These are phyloP conservation scores for Premnoplex brunnescens DNA, from an alignment of 2,797 vertebrate species.

Conservation along the genomic window DNA sequence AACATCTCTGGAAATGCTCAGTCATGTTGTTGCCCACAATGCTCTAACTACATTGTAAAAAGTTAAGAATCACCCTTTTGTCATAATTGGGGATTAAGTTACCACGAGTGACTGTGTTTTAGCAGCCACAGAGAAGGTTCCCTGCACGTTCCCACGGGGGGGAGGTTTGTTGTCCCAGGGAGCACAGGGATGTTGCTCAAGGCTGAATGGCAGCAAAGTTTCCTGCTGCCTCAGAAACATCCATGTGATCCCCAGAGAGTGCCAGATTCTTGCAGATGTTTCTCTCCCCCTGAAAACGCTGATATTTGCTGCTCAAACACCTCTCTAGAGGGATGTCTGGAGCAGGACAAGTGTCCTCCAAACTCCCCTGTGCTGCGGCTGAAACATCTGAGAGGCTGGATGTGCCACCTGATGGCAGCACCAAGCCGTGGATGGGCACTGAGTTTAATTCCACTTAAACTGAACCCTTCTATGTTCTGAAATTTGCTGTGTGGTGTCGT, in stretches of 20 bases:
- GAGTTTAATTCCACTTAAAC: accelerated
- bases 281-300: neutral
- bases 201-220: accelerated
- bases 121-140: neutral
- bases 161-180: neutral
- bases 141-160: accelerated
- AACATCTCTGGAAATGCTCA: neutral
- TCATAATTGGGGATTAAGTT: accelerated
- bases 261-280: neutral
- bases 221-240: neutral
- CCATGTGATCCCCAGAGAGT: neutral
- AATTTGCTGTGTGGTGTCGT: accelerated
- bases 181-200: neutral
- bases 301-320: neutral
- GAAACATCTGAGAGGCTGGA: neutral
- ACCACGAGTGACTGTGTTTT: accelerated
- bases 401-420: neutral
- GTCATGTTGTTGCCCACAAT: accelerated
- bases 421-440: neutral
- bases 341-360: neutral
- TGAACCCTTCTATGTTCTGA: accelerated
- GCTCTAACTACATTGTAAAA: too few relatives aligned
- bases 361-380: accelerated
- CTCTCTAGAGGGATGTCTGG: neutral
- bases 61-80: neutral